phyloP scores from a whole-genome alignment of 2,888 invertebrate genomes.

The Noctua comes region DNA sequence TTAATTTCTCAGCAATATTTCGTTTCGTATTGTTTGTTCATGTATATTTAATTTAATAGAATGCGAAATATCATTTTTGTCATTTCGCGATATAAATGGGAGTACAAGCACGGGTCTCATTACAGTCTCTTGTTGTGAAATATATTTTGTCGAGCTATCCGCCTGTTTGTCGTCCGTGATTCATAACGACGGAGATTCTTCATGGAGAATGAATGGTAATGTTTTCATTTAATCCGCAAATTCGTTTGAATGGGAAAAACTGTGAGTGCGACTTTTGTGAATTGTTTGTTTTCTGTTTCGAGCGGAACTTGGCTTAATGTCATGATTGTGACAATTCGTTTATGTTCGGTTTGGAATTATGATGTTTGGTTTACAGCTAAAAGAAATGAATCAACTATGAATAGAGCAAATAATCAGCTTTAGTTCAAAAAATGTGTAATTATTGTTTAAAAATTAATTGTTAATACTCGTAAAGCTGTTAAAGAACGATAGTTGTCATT shows the following conservation, averaged over 20 bases:
- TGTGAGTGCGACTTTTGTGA: constrained; percentile 26
- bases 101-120: constrained; percentile 45
- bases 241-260: constrained; percentile 44
- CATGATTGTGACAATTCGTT: constrained; percentile 3
- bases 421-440: background rate
- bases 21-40: constrained; percentile 35
- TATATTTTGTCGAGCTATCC: constrained; percentile 60
- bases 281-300: constrained; percentile 29
- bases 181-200: constrained; percentile 60
- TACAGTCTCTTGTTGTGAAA: constrained; percentile 58
- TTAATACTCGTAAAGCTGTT: background rate
- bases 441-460: background rate
- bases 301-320: constrained; percentile 19
- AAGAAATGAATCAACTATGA: background rate
- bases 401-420: background rate
- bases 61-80: constrained; percentile 31
- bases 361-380: background rate
- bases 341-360: background rate
- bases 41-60: constrained; percentile 37
- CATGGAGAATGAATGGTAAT: constrained; percentile 62
- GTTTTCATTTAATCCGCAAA: constrained; percentile 57
- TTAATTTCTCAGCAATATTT: constrained; percentile 33
- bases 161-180: constrained; percentile 53
- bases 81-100: constrained; percentile 47
- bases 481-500: constrained; percentile 2